Conservation (phyloP, 2,113 vertebrate genomes). For the Dasyornis broadbenti region DNA sequence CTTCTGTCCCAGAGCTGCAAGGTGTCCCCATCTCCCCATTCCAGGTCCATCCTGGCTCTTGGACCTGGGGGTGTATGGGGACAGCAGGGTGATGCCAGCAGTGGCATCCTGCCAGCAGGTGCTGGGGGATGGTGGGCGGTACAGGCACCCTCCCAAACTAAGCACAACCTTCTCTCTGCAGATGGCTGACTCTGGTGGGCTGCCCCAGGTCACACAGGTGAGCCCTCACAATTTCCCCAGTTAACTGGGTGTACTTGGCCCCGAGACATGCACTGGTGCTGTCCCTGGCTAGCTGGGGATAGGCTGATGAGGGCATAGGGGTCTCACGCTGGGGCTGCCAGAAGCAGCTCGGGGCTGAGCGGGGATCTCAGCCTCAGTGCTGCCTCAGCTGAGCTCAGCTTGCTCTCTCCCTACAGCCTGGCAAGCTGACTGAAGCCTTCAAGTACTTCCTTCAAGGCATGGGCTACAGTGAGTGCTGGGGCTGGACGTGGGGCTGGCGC, state of each 20-base stretch:
- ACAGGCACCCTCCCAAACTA: neutral
- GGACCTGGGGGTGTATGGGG: neutral
- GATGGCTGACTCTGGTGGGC: conserved; percentile 97
- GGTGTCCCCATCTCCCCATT: neutral
- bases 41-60: neutral
- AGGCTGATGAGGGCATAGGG: neutral
- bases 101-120: neutral
- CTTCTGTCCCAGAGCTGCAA: neutral
- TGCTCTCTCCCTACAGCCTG: conserved; percentile 76
- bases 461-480: conserved; percentile 93
- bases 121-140: neutral
- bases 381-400: neutral
- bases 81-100: neutral
- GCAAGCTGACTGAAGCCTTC: conserved; percentile 95
- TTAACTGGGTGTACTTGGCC: neutral
- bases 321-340: neutral
- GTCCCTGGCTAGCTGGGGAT: neutral
- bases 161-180: conserved; percentile 56
- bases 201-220: conserved; percentile 98
- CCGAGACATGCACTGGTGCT: neutral
- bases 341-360: accelerated
- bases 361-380: accelerated
- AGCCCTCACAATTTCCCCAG: neutral
- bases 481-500: accelerated
- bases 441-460: conserved; percentile 99